phyloP scores from a whole-genome alignment of 2,797 vertebrate genomes.

The Brachyalestes nurse region DNA sequence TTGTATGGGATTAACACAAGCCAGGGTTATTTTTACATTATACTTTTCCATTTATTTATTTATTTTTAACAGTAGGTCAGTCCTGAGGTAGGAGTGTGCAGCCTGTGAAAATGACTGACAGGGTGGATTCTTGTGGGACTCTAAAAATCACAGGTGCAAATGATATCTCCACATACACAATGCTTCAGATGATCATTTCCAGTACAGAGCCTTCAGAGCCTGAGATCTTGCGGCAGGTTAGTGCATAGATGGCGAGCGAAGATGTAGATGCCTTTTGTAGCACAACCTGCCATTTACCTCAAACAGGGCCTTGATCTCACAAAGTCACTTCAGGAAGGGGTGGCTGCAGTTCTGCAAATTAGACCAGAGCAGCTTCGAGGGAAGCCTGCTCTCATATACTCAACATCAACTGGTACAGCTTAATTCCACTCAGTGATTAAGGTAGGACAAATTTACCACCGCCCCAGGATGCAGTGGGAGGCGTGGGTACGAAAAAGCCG shows the following conservation, averaged over 20 bases:
- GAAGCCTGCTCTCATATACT: slow-evolving; percentile 62
- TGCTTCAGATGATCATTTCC: not conserved
- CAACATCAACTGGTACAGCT: slow-evolving; percentile 66
- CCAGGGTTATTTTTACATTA: no score
- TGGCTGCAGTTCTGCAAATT: slow-evolving; percentile 66
- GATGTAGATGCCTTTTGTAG: not conserved
- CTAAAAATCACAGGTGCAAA: no score
- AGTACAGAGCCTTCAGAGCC: not conserved
- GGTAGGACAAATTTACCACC: not conserved
- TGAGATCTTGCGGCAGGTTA: not conserved
- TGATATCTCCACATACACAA: no score
- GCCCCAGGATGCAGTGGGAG: slow-evolving; percentile 20
- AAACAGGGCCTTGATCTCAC: slow-evolving; percentile 38
- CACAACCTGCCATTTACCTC: not conserved
- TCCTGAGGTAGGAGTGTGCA: no score
- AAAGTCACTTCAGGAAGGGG: slow-evolving; percentile 63
- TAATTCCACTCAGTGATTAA: slow-evolving; percentile 45
- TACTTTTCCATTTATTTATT: no score
- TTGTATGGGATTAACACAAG: no score
- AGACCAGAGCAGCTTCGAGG: slow-evolving; percentile 71
- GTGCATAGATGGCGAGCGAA: not conserved
- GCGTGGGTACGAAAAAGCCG: not conserved
- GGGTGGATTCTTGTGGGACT: no score
- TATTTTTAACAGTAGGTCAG: no score
- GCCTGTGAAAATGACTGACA: no score